Evolutionary conservation across 2,888 invertebrate species (phyloP), one percentile per base, ranked within the genome.

Genomic region (Drosophila setosimentum): DNA sequence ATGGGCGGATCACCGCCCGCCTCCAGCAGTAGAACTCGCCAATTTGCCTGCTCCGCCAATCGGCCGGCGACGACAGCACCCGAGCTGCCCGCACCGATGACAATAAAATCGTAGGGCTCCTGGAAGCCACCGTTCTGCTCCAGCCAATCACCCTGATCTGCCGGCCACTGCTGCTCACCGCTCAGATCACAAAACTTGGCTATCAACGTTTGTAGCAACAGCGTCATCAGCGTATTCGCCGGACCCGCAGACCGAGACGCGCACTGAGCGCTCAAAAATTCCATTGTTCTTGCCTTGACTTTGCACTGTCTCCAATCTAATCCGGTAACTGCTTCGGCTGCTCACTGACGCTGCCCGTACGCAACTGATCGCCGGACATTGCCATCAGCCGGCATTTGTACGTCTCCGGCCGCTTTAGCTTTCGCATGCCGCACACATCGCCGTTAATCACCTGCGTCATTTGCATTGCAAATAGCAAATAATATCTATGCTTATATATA

Each of bases 1-100:
- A 93, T 95, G 93, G 75, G 95, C 92, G 93, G 93, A 92, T 96
- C 96, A 0, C 95, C 95, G 54, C 97, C 97, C 49, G 97, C 97
- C 93, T 98, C 97, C 65, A 97, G 92, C 27, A 97, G 93, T 27
- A 98, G 93, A 0, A 97, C 95, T 70, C 95, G 96, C 97, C 97
- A 97, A 42, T 95, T 93, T 2, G 95, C 94, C 58, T 96, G 94
- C 93, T 97, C 97, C 32, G 96, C 96, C 60, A 97, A 93, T 0
- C 96, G 93, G 58, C 94, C 95, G 1, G 94, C 95, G 0, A 96
- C 87, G 0, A 95, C 95, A 4, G 94, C 94, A 0, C 95, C 95
- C 0, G 95, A 95, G 0, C 95, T 94, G 1, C 95, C 95, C 1
- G 94, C 95, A 0, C 95, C 95, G 10, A 95, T 92, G 11, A 95